A percentile compares a stretch with the other conserved stretches of the same genome.
Evolutionary conservation across 2,797 vertebrate genomes (phyloP).

Genomic region (Takifugu rubripes): DNA sequence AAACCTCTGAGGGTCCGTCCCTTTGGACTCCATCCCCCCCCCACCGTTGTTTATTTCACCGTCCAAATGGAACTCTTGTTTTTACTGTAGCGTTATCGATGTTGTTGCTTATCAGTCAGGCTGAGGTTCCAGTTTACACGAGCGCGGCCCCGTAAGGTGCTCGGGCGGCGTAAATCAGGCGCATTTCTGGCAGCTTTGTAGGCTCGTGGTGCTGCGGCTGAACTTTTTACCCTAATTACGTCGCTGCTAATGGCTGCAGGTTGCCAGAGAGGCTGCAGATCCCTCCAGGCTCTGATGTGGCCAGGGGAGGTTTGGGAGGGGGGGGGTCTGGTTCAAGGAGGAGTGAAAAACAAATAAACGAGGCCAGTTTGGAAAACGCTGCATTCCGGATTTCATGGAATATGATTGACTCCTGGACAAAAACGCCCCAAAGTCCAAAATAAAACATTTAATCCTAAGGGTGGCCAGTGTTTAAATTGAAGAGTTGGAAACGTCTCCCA

Average conservation of each 20-base stretch:
- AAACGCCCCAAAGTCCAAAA: no score
- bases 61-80: neutral
- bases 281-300: slow-evolving; percentile 92
- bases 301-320: slow-evolving; percentile 58
- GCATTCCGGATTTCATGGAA: slow-evolving; percentile 37
- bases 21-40: no score
- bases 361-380: slow-evolving; percentile 34
- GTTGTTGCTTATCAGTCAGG: slow-evolving; percentile 20
- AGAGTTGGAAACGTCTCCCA: slow-evolving; percentile 1
- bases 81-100: no score
- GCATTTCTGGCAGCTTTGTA: slow-evolving; percentile 86
- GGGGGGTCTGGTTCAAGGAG: slow-evolving; percentile 3
- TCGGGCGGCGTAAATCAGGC: slow-evolving; percentile 32
- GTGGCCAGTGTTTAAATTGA: neutral
- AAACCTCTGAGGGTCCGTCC: no score
- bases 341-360: slow-evolving; percentile 31
- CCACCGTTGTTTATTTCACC: neutral
- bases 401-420: neutral
- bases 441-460: neutral
- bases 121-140: slow-evolving; percentile 76
- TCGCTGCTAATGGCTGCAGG: slow-evolving; percentile 90
- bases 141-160: slow-evolving; percentile 74
- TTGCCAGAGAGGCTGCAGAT: slow-evolving; percentile 89
- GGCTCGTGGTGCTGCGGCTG: slow-evolving; percentile 83
- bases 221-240: slow-evolving; percentile 99